phyloP scores from a whole-genome alignment of 2,888 invertebrate species.

The Ischnus inquisitorius region DNA sequence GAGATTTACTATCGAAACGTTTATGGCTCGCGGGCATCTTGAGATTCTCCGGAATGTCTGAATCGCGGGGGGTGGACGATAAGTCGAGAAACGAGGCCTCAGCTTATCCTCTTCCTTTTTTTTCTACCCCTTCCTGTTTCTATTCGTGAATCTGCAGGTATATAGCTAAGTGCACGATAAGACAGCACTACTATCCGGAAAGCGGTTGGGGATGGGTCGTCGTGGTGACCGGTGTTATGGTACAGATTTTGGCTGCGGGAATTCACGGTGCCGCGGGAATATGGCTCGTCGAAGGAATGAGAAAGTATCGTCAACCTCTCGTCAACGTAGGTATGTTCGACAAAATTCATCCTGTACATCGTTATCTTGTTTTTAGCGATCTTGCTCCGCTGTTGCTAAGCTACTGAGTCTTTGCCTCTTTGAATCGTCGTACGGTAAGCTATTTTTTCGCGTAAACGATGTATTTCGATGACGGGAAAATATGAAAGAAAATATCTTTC shows the following conservation, averaged over 20 bases:
- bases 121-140: slow-evolving; percentile 17
- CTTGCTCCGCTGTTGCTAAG: background rate
- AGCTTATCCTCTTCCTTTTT: slow-evolving; percentile 2
- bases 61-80: background rate
- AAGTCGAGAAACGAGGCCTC: slow-evolving; percentile 34
- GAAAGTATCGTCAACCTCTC: slow-evolving; percentile 79
- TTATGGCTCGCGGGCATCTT: background rate
- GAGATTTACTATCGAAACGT: slow-evolving; percentile 9
- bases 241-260: slow-evolving; percentile 87
- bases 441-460: background rate
- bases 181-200: slow-evolving; percentile 88
- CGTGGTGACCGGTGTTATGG: slow-evolving; percentile 86
- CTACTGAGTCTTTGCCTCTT: background rate
- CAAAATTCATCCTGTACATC: background rate
- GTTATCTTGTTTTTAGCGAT: background rate
- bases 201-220: slow-evolving; percentile 89
- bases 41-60: background rate
- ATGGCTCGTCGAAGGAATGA: slow-evolving; percentile 78
- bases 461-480: background rate
- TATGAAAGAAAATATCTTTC: background rate
- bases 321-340: slow-evolving; percentile 79
- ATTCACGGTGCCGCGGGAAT: slow-evolving; percentile 85
- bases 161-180: slow-evolving; percentile 83
- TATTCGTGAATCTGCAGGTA: slow-evolving; percentile 69
- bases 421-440: background rate